Conservation (phyloP, 2,797 vertebrate genomes). For the Gallinago stenura region DNA sequence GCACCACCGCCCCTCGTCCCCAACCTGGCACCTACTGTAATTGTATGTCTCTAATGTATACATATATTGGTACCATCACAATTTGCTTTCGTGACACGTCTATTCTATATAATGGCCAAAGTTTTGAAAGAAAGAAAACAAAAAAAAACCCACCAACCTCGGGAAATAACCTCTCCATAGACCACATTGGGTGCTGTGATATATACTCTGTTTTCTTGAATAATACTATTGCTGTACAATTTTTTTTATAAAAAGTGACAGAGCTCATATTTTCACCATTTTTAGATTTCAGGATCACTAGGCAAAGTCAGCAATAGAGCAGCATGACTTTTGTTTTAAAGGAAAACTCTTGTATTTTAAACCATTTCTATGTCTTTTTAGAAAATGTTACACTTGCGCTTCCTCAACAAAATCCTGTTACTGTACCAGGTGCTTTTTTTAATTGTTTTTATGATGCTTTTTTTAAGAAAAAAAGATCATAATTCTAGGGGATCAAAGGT, state of each 20-base stretch:
- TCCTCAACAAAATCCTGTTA: conserved; percentile 53
- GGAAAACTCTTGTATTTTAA: background rate
- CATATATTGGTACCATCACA: background rate
- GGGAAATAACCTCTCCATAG: background rate
- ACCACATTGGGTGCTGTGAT: conserved; percentile 33
- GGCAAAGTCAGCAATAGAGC: conserved; percentile 9
- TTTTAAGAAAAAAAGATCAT: background rate
- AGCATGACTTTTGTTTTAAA: background rate
- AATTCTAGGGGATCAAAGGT: conserved; percentile 50
- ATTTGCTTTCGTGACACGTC: background rate
- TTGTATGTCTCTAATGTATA: background rate
- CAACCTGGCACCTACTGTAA: background rate
- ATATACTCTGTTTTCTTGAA: background rate
- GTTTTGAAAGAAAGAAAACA: background rate
- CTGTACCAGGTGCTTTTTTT: conserved; percentile 11
- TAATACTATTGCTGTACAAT: conserved; percentile 2
- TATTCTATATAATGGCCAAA: background rate
- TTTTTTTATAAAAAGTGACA: background rate
- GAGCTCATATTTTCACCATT: background rate
- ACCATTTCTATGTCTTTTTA: background rate
- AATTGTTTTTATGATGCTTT: background rate
- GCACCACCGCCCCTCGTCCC: accelerated
- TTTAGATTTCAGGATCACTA: conserved; percentile 6
- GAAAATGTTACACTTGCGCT: conserved; percentile 24
- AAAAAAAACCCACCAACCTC: background rate